These are phyloP conservation scores for Drosophila kuntzei DNA, from an alignment of 2,888 invertebrate species.

Conservation along the genomic window DNA sequence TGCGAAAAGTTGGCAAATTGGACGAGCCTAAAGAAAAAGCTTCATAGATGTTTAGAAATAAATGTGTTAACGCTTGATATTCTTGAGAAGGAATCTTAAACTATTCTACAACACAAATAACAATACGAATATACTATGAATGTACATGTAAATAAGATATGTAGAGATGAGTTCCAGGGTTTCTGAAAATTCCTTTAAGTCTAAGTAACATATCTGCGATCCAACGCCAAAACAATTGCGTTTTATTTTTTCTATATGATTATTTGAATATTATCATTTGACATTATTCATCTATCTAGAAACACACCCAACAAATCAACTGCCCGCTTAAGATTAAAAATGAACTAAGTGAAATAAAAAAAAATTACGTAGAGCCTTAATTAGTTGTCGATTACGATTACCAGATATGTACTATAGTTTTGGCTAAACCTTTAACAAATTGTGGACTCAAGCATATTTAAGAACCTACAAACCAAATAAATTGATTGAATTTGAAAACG, in stretches of 20 bases:
- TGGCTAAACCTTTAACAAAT: conserved; percentile 64
- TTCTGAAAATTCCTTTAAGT: conserved; percentile 48
- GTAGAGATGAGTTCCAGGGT: conserved; percentile 46
- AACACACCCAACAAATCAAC: conserved; percentile 26
- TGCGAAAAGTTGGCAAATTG: conserved; percentile 27
- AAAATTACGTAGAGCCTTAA: conserved; percentile 46
- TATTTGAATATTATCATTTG: neutral
- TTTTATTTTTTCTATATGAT: conserved; percentile 15
- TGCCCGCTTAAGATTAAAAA: conserved; percentile 41
- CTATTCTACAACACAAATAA: conserved; percentile 24
- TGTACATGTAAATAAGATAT: conserved; percentile 12
- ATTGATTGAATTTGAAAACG: conserved; percentile 62
- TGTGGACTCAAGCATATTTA: conserved; percentile 73
- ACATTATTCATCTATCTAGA: conserved; percentile 8
- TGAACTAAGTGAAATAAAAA: conserved; percentile 11
- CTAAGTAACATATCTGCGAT: conserved; percentile 63
- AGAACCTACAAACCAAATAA: conserved; percentile 54
- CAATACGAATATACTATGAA: conserved; percentile 12
- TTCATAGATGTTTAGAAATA: conserved; percentile 38
- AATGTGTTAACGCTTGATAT: conserved; percentile 39
- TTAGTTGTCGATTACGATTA: conserved; percentile 52
- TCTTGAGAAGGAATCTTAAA: conserved; percentile 9
- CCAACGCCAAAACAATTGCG: conserved; percentile 48
- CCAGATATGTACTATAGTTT: conserved; percentile 42
- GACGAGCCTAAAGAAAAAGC: conserved; percentile 18